Evolutionary conservation across 2,113 vertebrate species (phyloP).

Genomic region (Neomonachus schauinslandi): DNA sequence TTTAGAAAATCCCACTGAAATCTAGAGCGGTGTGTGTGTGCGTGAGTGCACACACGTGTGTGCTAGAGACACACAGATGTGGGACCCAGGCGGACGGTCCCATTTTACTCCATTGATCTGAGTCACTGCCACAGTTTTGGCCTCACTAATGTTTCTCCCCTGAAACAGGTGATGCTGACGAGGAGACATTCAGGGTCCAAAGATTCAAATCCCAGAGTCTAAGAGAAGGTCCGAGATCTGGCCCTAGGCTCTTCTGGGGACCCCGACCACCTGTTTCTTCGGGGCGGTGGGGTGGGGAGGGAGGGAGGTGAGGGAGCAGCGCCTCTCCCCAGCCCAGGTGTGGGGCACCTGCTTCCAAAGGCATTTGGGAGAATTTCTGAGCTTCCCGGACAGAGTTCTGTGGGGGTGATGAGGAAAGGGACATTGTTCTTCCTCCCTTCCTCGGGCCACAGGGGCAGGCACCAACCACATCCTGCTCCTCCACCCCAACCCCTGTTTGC

Average conservation of each 20-base stretch:
- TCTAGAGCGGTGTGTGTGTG: not conserved
- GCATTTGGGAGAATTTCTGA: not conserved
- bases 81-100: not conserved
- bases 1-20: not conserved
- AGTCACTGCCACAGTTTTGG: not conserved
- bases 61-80: not conserved
- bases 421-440: rapidly evolving
- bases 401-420: rapidly evolving
- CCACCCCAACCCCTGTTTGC: not conserved
- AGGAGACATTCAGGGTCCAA: not conserved
- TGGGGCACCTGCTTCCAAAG: not conserved
- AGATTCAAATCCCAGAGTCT: not conserved
- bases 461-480: too few relatives aligned
- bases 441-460: not conserved
- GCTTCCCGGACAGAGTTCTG: not conserved
- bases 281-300: rapidly evolving
- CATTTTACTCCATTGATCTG: too few relatives aligned
- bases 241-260: not conserved
- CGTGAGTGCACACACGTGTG: rapidly evolving
- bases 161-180: not conserved
- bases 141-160: not conserved
- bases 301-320: too few relatives aligned
- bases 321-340: not conserved
- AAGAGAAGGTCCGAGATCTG: not conserved
- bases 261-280: not conserved